These are phyloP conservation scores for Acheta domesticus DNA, from an alignment of 2,888 invertebrate species.

Conservation along the genomic window DNA sequence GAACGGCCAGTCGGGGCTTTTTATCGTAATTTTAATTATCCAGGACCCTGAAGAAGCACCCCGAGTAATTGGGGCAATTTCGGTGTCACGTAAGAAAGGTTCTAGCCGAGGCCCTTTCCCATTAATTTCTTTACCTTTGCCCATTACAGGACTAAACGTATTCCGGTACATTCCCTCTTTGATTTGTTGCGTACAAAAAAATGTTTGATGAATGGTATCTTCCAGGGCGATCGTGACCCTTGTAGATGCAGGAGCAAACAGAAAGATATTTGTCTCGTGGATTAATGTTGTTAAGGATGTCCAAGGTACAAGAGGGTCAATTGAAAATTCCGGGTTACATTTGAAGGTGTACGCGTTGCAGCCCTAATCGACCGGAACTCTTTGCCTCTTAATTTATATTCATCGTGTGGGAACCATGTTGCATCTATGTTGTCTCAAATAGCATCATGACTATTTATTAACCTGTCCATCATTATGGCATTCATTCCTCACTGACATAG, in stretches of 20 bases:
- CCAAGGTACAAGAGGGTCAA: neutral
- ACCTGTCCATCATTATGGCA: no score
- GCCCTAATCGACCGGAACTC: no score
- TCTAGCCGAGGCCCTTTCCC: neutral
- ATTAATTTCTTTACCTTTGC: constrained; percentile 18
- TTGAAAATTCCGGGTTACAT: no score
- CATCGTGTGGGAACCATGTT: no score
- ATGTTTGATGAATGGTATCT: constrained; percentile 7
- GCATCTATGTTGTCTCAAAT: no score
- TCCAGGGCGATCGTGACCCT: neutral
- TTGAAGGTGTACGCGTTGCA: no score
- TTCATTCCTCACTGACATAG: no score
- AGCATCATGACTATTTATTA: no score
- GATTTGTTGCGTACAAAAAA: neutral
- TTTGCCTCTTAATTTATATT: no score
- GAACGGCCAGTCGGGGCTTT: neutral
- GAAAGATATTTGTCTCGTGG: neutral
- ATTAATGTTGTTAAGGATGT: neutral
- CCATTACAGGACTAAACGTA: neutral
- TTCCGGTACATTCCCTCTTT: neutral
- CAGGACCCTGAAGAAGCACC: neutral
- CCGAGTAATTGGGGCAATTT: neutral
- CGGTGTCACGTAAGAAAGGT: neutral
- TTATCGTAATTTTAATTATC: constrained; percentile 18
- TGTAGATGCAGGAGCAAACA: neutral